Base-by-base conservation (phyloP, 2,797 vertebrate species). In the Sebastes melanostomus region DNA sequence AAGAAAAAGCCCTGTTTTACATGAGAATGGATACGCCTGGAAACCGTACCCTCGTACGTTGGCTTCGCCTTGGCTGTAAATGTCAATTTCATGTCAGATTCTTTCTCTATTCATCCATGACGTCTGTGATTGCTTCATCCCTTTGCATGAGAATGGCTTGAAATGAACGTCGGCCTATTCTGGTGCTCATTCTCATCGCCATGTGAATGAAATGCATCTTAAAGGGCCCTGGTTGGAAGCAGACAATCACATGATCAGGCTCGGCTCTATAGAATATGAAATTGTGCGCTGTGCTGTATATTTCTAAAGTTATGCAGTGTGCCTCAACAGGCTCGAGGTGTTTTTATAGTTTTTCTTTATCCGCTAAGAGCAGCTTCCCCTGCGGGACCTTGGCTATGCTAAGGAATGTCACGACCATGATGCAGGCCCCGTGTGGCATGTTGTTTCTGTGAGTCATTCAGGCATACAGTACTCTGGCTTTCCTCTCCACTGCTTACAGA, bases 31-130 rank as follows among this genome's bases (percentile, higher is more conserved):
- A 84, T 63, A 61, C 61, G 82, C 70, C 83, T 89, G 84, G 85
- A 92, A 91, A 85, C 70, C 73, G 27, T 80, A 66, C 32, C 82
- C 67, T 72, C 77, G 59, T 75, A 66, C 42, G n/a, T 70, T 50
- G 74, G 52, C 87, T 77, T 81, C 32, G 72, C 80, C 84, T 88
- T 24, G 70, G 84, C 86, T 91, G 88, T 79, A 93, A 94, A 93
- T 92, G 93, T 94, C 91, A 91, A 92, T 94, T 93, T 89, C 87
- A 86, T 92, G 93, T 94, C 86, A 89, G 87, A 78, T 89, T 86
- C 89, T 79, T 69, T 84, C 83, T 86, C 83, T 77, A 77, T 89
- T 90, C 93, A 93, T 86, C 89, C 90, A 88, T 92, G 92, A 89
- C 84, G 70, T 69, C 77, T 72, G 78, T 89, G 90, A 93, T 91